These are phyloP conservation scores for Brachyptera risi DNA, from an alignment of 2,888 invertebrate genomes.

Conservation along the genomic window DNA sequence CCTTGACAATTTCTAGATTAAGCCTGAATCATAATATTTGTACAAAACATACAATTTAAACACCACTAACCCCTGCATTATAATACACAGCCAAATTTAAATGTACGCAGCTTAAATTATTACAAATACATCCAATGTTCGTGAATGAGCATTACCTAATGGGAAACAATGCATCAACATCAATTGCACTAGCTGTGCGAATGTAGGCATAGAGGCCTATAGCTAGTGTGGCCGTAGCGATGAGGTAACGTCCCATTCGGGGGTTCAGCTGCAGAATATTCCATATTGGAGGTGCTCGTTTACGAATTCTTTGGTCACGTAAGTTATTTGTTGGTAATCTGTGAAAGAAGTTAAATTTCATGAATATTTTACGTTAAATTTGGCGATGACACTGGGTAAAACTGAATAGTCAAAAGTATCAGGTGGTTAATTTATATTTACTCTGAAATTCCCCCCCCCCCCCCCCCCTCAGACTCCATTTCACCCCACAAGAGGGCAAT, in stretches of 20 bases:
- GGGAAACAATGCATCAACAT: conserved; percentile 7
- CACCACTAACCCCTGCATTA: too few relatives aligned
- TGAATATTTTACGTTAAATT: neutral
- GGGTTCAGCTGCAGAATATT: conserved; percentile 42
- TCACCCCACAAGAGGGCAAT: too few relatives aligned
- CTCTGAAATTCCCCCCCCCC: too few relatives aligned
- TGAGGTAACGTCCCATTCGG: conserved; percentile 43
- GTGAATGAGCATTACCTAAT: conserved; percentile 21
- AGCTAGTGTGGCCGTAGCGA: conserved; percentile 55
- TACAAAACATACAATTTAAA: too few relatives aligned
- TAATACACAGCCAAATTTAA: neutral
- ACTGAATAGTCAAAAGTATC: too few relatives aligned
- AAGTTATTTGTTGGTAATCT: neutral
- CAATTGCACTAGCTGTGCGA: conserved; percentile 27
- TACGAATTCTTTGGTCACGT: neutral
- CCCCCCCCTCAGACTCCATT: too few relatives aligned
- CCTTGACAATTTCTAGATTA: too few relatives aligned
- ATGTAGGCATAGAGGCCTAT: conserved; percentile 58
- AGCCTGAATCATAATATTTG: too few relatives aligned
- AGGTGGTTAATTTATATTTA: too few relatives aligned
- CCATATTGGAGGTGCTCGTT: conserved; percentile 7
- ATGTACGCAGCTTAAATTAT: neutral
- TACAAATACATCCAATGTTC: too few relatives aligned
- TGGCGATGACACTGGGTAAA: too few relatives aligned
- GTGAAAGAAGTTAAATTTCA: neutral